A percentile compares a stretch with the other conserved stretches of the same genome.
Conservation (phyloP, 2,113 vertebrate genomes). For the Ciconia stormi region DNA sequence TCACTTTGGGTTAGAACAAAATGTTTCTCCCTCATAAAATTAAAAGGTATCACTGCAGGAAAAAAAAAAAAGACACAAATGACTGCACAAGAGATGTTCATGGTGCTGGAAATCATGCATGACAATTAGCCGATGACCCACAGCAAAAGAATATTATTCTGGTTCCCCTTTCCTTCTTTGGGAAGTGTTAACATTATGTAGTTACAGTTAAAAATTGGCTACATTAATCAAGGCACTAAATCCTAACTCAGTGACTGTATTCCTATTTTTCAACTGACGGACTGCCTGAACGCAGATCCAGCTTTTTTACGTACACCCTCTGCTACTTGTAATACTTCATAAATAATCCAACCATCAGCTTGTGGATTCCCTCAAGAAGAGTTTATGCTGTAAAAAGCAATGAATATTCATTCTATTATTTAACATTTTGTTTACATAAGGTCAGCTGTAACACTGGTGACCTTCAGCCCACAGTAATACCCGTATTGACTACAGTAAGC, state of each 20-base stretch:
- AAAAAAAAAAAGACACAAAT: background rate
- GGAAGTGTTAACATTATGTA: constrained; percentile 15
- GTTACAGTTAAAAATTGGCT: constrained; percentile 53
- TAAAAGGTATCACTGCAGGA: background rate
- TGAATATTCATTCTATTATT: background rate
- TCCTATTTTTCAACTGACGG: background rate
- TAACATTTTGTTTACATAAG: background rate
- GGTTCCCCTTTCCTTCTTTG: background rate
- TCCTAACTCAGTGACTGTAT: constrained; percentile 2
- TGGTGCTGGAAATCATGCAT: background rate
- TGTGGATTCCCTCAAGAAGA: background rate
- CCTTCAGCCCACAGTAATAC: background rate
- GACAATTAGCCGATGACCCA: background rate
- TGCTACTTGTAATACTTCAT: background rate
- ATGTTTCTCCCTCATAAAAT: background rate
- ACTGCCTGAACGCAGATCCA: background rate
- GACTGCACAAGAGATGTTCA: background rate
- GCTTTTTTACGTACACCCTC: background rate
- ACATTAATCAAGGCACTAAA: constrained; percentile 58
- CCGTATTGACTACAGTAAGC: background rate
- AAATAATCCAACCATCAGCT: background rate
- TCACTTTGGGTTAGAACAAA: background rate
- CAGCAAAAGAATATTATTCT: background rate
- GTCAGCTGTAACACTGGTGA: background rate
- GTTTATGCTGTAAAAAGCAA: background rate